phyloP scores from a whole-genome alignment of 2,797 vertebrate species.

The Hydrolagus colliei region DNA sequence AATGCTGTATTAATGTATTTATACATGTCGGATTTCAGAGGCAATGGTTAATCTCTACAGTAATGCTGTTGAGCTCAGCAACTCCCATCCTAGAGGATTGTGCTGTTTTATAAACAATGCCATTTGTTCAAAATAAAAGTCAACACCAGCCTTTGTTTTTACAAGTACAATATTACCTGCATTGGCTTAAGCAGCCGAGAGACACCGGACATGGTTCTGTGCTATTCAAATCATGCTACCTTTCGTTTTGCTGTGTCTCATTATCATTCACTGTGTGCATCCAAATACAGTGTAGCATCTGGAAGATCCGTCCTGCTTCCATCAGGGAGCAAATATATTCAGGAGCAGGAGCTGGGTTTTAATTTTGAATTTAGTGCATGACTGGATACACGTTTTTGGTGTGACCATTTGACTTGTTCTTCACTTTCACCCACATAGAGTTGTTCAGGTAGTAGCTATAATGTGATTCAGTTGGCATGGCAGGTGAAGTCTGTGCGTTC shows the following conservation, averaged over 20 bases:
- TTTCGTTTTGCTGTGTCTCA: neutral
- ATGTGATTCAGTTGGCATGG: neutral
- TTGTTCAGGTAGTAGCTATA: neutral
- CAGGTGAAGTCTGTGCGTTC: neutral
- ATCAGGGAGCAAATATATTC: conserved; percentile 2
- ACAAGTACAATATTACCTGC: neutral
- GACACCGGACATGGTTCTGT: neutral
- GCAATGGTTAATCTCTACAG: neutral
- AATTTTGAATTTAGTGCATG: conserved; percentile 1
- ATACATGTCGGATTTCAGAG: too few species aligned
- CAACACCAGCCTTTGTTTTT: neutral
- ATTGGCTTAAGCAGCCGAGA: neutral
- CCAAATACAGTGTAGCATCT: neutral
- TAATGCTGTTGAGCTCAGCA: neutral
- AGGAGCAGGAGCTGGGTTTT: neutral
- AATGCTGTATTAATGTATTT: too few species aligned
- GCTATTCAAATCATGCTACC: neutral
- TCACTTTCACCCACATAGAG: neutral
- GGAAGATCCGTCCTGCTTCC: neutral
- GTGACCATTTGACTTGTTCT: neutral
- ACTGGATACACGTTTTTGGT: neutral
- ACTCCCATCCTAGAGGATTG: neutral
- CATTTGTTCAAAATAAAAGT: neutral
- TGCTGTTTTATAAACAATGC: neutral
- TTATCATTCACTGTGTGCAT: neutral